phyloP scores from a whole-genome alignment of 2,797 vertebrate genomes.

The Argya squamiceps region DNA sequence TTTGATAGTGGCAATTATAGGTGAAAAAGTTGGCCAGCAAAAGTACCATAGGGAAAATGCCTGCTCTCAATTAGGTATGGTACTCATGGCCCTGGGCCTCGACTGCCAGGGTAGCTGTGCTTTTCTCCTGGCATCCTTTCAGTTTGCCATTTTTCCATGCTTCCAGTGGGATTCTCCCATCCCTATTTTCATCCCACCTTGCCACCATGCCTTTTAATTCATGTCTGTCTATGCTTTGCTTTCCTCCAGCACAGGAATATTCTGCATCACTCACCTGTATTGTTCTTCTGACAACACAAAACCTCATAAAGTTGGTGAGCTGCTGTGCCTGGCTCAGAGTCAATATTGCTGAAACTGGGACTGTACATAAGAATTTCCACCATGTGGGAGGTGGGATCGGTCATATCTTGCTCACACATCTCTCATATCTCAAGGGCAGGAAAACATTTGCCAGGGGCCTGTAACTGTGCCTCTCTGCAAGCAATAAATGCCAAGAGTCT shows the following conservation, averaged over 20 bases:
- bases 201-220: not conserved
- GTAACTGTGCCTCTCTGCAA: not conserved
- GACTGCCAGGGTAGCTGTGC: not conserved
- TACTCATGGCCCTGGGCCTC: not conserved
- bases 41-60: not conserved
- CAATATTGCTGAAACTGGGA: not conserved
- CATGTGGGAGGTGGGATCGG: not conserved
- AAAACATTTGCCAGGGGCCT: not conserved
- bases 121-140: not conserved
- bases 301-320: not conserved
- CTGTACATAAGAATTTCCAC: accelerated
- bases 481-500: not conserved
- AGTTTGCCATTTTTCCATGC: not conserved
- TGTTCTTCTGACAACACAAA: not conserved
- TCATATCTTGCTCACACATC: not conserved
- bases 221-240: accelerated
- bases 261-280: not conserved
- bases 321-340: not conserved
- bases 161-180: not conserved
- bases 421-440: not conserved
- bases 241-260: accelerated
- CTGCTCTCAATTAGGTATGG: not conserved
- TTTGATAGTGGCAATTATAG: slow-evolving; percentile 25
- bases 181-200: not conserved
- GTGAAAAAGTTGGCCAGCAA: not conserved